phyloP scores from a whole-genome alignment of 2,888 invertebrate genomes.

The Tachina grossa region DNA sequence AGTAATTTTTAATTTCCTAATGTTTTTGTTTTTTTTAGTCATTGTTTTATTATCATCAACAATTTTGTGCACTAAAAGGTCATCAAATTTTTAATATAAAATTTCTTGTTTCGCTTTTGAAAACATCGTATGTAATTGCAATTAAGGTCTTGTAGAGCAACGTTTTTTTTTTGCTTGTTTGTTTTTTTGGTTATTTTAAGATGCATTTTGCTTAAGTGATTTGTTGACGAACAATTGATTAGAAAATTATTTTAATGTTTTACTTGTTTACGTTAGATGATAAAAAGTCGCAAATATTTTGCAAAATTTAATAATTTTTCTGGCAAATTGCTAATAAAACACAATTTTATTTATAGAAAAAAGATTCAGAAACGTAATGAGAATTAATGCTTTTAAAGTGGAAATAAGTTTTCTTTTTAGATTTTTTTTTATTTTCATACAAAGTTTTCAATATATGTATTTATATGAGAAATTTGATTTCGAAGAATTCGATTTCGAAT shows the following conservation, averaged over 20 bases:
- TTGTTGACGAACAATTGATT: slow-evolving; percentile 70
- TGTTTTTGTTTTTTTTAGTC: slow-evolving; percentile 27
- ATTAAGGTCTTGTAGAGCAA: slow-evolving; percentile 34
- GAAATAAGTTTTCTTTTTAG: too few relatives aligned
- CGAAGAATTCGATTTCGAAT: too few relatives aligned
- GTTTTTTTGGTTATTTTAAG: neutral
- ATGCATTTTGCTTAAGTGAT: slow-evolving; percentile 57
- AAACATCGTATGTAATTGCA: neutral
- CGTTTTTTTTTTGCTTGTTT: neutral
- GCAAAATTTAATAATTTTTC: slow-evolving; percentile 4
- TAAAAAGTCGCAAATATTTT: slow-evolving; percentile 1
- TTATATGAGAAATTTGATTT: too few relatives aligned
- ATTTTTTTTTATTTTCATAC: too few relatives aligned
- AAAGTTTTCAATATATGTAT: too few relatives aligned
- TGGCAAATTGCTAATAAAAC: neutral
- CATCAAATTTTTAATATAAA: slow-evolving; percentile 23
- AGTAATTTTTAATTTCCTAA: slow-evolving; percentile 32
- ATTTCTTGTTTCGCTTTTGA: slow-evolving; percentile 9
- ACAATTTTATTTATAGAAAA: neutral
- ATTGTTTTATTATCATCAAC: slow-evolving; percentile 12
- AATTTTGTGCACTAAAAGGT: slow-evolving; percentile 37
- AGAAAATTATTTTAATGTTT: slow-evolving; percentile 49
- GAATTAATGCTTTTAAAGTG: too few relatives aligned
- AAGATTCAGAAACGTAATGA: neutral
- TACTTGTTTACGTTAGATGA: neutral